Evolutionary conservation across 2,113 vertebrate species (phyloP).

Genomic region (Urocynchramus pylzowi): DNA sequence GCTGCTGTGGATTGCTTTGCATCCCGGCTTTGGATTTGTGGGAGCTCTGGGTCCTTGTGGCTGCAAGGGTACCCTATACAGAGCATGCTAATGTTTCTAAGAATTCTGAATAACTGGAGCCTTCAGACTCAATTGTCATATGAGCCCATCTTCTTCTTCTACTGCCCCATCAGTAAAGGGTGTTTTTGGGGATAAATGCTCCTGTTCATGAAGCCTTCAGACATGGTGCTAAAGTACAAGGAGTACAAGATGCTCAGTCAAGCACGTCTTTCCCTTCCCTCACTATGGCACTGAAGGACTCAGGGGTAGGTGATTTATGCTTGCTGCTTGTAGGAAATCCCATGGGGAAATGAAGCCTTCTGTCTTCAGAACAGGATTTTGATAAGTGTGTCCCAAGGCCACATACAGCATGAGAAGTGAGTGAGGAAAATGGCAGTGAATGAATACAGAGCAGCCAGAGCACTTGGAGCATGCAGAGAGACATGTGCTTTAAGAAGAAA

Average conservation of each 20-base stretch:
- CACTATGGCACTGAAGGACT: background rate
- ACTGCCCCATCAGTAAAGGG: background rate
- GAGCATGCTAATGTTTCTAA: background rate
- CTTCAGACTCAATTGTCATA: background rate
- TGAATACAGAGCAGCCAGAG: background rate
- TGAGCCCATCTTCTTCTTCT: background rate
- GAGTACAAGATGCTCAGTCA: background rate
- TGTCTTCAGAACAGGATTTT: background rate
- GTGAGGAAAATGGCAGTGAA: background rate
- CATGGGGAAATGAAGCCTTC: background rate
- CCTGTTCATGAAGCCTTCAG: background rate
- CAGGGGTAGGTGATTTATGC: background rate
- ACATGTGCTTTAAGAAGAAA: background rate
- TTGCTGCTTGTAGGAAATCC: background rate
- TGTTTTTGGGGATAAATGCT: rapidly evolving
- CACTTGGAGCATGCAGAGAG: background rate
- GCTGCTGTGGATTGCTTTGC: background rate
- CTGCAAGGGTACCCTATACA: background rate
- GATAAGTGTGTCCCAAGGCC: background rate
- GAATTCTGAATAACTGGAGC: background rate
- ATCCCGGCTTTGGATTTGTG: background rate
- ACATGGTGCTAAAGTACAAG: rapidly evolving
- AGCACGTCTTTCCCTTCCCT: background rate
- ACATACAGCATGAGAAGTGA: background rate
- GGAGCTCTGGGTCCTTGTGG: background rate